Conservation (phyloP, 2,888 invertebrate genomes). For the Drosophila paranaensis region DNA sequence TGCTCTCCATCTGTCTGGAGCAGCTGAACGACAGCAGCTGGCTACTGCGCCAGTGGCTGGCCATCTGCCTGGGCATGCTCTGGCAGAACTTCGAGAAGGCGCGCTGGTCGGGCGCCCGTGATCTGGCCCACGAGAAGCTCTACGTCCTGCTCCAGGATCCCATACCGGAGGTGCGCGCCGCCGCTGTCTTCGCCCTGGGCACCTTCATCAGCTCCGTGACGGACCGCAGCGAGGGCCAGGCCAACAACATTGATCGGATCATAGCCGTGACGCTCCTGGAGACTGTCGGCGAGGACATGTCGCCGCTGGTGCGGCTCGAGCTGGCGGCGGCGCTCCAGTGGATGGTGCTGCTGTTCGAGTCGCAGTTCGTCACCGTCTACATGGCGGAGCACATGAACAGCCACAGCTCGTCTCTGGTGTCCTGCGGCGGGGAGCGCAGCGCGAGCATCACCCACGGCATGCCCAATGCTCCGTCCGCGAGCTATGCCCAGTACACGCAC, state of each 20-base stretch:
- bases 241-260: conserved; percentile 96
- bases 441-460: conserved; percentile 74
- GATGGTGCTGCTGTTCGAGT: conserved; percentile 94
- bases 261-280: conserved; percentile 95
- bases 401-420: conserved; percentile 49
- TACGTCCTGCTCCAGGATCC: conserved; percentile 91
- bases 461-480: conserved; percentile 37
- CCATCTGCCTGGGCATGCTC: conserved; percentile 93
- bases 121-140: conserved; percentile 98
- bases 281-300: conserved; percentile 92
- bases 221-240: conserved; percentile 96
- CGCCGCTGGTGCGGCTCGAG: conserved; percentile 94
- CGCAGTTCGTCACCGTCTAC: conserved; percentile 92
- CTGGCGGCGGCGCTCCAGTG: conserved; percentile 94
- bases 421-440: conserved; percentile 68
- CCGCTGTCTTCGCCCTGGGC: conserved; percentile 97
- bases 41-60: conserved; percentile 93
- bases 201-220: conserved; percentile 94
- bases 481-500: conserved; percentile 75
- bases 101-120: conserved; percentile 97
- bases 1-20: conserved; percentile 96
- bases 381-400: conserved; percentile 86
- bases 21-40: conserved; percentile 91
- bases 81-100: conserved; percentile 96
- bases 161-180: conserved; percentile 96